These are phyloP conservation scores for Oligia strigilis DNA, from an alignment of 2,888 invertebrate species.

Conservation along the genomic window DNA sequence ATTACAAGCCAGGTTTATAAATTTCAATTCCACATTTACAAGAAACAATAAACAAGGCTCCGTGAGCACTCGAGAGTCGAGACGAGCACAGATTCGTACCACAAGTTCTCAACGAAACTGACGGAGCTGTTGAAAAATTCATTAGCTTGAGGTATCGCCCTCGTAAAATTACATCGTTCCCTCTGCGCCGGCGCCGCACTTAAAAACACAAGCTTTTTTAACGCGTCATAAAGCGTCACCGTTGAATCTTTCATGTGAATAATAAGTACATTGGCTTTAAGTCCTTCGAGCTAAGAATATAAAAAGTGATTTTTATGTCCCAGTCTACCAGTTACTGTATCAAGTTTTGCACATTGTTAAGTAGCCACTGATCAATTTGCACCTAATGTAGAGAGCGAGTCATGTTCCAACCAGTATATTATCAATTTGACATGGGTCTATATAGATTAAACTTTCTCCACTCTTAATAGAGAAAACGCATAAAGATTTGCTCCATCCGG, in stretches of 20 bases:
- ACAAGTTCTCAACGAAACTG: constrained; percentile 58
- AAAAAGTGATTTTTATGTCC: constrained; percentile 11
- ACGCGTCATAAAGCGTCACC: constrained; percentile 76
- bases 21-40: constrained; percentile 53
- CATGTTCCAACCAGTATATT: not conserved
- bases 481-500: constrained; percentile 3
- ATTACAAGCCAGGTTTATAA: constrained; percentile 37
- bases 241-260: constrained; percentile 85
- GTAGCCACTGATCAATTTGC: not conserved
- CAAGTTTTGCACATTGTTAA: constrained; percentile 6
- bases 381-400: not conserved
- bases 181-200: constrained; percentile 67
- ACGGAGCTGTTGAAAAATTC: constrained; percentile 69
- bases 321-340: constrained; percentile 6
- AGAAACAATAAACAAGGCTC: constrained; percentile 56
- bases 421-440: not conserved
- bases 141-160: constrained; percentile 71
- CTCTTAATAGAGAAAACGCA: constrained; percentile 28
- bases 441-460: constrained; percentile 13
- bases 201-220: constrained; percentile 72
- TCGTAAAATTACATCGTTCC: constrained; percentile 73
- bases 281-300: not conserved
- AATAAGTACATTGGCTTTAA: constrained; percentile 62
- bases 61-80: constrained; percentile 11
- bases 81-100: constrained; percentile 47